Evolutionary conservation across 2,113 vertebrate species (phyloP), one percentile per base, ranked within the genome.

Genomic region (Hippopotamus amphibius): DNA sequence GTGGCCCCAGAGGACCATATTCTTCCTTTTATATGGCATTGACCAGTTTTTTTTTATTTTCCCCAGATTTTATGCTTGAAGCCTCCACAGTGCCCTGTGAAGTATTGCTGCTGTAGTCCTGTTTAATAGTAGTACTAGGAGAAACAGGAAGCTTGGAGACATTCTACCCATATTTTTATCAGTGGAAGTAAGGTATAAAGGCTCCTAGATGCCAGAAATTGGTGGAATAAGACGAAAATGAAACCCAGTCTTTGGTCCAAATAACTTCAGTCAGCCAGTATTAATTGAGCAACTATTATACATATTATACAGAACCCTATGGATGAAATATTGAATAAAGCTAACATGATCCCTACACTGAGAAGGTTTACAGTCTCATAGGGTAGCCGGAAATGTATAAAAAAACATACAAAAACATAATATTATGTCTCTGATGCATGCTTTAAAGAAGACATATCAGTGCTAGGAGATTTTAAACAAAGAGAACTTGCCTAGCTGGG

Each of bases 291-390:
- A 84, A 19, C 7, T 77, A 46, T 72, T 81, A 33, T 22, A 63
- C 13, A 2, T 66, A 66, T 68, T 68, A 43, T 57, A 21, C 41
- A 41, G 82, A 83, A 4, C 28, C 26, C 41, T 55, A 7, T 10
- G n/a, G 13, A 86, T 94, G 15, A 93, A 93, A 22, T 74, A 13
- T 89, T 92, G 28, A 57, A 61, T n/a, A 88, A 96, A 81, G 17
- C 59, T 81, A 65, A 63, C 22, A 22, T 79, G 26, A 9, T 69
- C 50, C 6, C 66, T 96, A 28, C 6, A 66, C 14, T 93, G 11
- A 46, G 13, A 4, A 76, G 43, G 12, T 55, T 46, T 85, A 61
- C 1, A 57, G 17, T 82, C 26, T 43, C 41, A 21, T 37, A 22
- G 14, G 6, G 4, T 66, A 63, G 15, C 33, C 16, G 16, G 26